Percentiles rank a stretch among this genome's conserved stretches.
Conservation (phyloP, 2,888 invertebrate genomes). For the Pollenia labialis region DNA sequence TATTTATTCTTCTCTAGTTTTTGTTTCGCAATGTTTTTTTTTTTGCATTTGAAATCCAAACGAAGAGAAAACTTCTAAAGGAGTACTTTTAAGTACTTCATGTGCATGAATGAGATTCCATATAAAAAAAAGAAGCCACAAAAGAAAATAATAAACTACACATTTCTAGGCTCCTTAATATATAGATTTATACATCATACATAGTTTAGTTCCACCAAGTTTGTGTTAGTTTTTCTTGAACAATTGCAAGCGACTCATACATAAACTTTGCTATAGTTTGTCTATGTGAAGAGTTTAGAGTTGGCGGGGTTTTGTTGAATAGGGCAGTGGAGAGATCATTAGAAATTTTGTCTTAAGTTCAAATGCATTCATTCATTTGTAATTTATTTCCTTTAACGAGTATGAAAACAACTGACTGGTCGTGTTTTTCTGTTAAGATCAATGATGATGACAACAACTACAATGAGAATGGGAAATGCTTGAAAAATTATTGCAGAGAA, state of each 20-base stretch:
- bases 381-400: slow-evolving; percentile 70
- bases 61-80: slow-evolving; percentile 42
- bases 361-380: slow-evolving; percentile 73
- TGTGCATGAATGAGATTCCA: slow-evolving; percentile 61
- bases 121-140: slow-evolving; percentile 42
- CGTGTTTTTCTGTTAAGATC: slow-evolving; percentile 69
- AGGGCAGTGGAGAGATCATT: slow-evolving; percentile 40
- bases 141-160: slow-evolving; percentile 31
- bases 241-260: slow-evolving; percentile 22
- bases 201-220: slow-evolving; percentile 33
- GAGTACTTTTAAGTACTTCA: slow-evolving; percentile 67
- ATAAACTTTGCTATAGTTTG: slow-evolving; percentile 33
- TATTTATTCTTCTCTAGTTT: not conserved
- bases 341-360: slow-evolving; percentile 64
- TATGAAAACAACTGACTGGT: slow-evolving; percentile 68
- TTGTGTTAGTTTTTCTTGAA: slow-evolving; percentile 1
- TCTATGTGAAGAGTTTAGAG: not conserved
- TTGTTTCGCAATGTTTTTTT: slow-evolving; percentile 44
- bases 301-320: not conserved
- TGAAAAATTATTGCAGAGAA: slow-evolving; percentile 24
- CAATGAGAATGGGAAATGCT: slow-evolving; percentile 42
- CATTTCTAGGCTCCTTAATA: slow-evolving; percentile 47
- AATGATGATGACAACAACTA: slow-evolving; percentile 48
- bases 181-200: slow-evolving; percentile 36
- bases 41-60: slow-evolving; percentile 48